Percentiles rank a stretch among this genome's conserved stretches.
Evolutionary conservation across 2,888 invertebrate genomes (phyloP).

Genomic region (Scaptomyza cyrtandrae): DNA sequence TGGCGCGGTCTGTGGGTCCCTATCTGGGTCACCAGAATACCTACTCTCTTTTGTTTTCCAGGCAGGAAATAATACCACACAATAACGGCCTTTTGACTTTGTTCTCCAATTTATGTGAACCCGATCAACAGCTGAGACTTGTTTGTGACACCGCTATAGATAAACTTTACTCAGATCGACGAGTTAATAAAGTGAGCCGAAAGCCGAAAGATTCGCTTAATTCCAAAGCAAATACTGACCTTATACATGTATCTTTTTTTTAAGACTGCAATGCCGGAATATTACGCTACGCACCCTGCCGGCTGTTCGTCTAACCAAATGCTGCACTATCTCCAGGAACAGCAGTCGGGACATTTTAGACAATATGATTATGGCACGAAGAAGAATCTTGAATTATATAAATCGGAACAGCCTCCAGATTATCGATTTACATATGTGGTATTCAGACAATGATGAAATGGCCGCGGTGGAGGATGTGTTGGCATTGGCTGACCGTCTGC

Average conservation of each 20-base stretch:
- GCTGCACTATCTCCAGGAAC: constrained; percentile 76
- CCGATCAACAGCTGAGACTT: constrained; percentile 50
- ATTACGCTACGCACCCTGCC: constrained; percentile 70
- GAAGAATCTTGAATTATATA: constrained; percentile 65
- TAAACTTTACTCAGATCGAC: constrained; percentile 85
- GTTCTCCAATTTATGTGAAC: constrained; percentile 85
- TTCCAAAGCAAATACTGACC: background rate
- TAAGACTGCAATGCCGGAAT: constrained; percentile 62
- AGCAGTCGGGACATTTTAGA: constrained; percentile 70
- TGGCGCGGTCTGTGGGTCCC: constrained; percentile 83
- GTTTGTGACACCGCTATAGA: constrained; percentile 87
- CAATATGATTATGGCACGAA: constrained; percentile 67
- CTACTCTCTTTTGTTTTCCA: constrained; percentile 60
- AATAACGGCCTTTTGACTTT: constrained; percentile 84
- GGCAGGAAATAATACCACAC: constrained; percentile 88
- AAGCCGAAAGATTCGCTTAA: background rate
- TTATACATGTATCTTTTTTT: no score
- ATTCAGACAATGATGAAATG: constrained; percentile 71
- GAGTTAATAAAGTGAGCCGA: constrained; percentile 56
- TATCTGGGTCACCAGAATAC: constrained; percentile 68
- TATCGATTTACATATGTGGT: constrained; percentile 75
- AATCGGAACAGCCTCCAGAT: constrained; percentile 63
- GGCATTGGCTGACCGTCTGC: constrained; percentile 53
- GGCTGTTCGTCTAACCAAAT: constrained; percentile 79
- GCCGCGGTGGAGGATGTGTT: constrained; percentile 75